Evolutionary conservation across 37 sponge, comb jelly and placozoan species (phyloP).

Genomic region (Hexactinellida sp.): DNA sequence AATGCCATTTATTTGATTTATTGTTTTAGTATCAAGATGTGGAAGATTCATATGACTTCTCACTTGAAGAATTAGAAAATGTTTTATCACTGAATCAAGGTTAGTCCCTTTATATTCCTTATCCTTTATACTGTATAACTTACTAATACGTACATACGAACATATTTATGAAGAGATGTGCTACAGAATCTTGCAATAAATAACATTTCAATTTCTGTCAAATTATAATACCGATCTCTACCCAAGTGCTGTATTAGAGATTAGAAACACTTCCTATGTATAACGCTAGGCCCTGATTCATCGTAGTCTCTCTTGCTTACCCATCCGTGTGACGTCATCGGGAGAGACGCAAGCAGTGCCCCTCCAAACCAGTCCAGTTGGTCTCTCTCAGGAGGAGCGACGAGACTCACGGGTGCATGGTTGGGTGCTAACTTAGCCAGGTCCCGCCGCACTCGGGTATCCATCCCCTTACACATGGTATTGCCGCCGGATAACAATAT

Average conservation of each 20-base stretch:
- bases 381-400: constrained; percentile 48
- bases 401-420: constrained; percentile 26
- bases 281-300: constrained; percentile 42
- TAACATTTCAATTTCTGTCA: too few species aligned
- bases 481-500: constrained; percentile 46
- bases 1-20: too few species aligned
- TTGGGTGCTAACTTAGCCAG: constrained; percentile 34
- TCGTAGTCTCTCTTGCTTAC: constrained; percentile 40
- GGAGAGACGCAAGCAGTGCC: constrained; percentile 36
- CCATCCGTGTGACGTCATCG: constrained; percentile 33
- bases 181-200: too few species aligned
- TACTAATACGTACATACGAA: too few species aligned
- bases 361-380: constrained; percentile 48
- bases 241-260: too few species aligned
- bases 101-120: too few species aligned
- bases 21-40: not conserved
- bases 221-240: too few species aligned
- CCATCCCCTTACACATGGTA: constrained; percentile 45
- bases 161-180: too few species aligned
- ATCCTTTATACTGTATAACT: too few species aligned
- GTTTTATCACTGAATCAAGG: not conserved
- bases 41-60: not conserved
- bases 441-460: constrained; percentile 42
- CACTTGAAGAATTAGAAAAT: not conserved
- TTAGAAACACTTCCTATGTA: constrained; percentile 51